Conservation (phyloP, 2,888 invertebrate species). For the Drosophila tripunctata region DNA sequence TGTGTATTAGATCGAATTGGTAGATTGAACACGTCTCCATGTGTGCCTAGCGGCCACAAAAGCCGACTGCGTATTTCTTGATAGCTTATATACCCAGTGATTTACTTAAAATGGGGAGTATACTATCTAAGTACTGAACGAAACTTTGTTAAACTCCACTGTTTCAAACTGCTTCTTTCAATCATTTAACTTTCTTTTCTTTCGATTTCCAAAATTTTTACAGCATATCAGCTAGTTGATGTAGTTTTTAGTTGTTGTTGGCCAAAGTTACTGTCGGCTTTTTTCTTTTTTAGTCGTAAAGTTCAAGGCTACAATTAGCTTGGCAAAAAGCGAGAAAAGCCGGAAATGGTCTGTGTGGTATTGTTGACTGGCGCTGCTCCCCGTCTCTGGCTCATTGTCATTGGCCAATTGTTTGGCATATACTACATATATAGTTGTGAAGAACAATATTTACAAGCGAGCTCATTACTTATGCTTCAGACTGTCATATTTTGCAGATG, state of each 20-base stretch:
- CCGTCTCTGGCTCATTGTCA: slow-evolving; percentile 11
- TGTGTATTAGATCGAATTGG: slow-evolving; percentile 17
- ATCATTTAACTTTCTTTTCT: background rate
- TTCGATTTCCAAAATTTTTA: background rate
- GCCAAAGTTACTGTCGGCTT: background rate
- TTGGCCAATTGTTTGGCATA: slow-evolving; percentile 21
- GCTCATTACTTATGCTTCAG: slow-evolving; percentile 21
- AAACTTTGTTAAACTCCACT: too few relatives aligned
- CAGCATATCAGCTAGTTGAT: slow-evolving; percentile 15
- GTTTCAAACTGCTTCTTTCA: too few relatives aligned
- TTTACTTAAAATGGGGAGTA: background rate
- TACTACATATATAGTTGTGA: background rate
- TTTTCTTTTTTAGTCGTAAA: slow-evolving; percentile 6
- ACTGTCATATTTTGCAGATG: slow-evolving; percentile 6
- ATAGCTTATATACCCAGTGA: background rate
- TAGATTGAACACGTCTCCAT: slow-evolving; percentile 54
- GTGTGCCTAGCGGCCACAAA: slow-evolving; percentile 2
- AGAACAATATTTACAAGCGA: slow-evolving; percentile 37
- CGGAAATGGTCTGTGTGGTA: slow-evolving; percentile 26
- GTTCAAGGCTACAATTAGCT: slow-evolving; percentile 62
- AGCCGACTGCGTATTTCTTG: background rate
- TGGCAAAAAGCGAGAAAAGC: slow-evolving; percentile 12
- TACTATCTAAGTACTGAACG: background rate
- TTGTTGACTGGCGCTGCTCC: slow-evolving; percentile 21
- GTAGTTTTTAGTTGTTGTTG: background rate